phyloP scores from a whole-genome alignment of 35 echinoderm and acorn worm species.

The Strongylocentrotus purpuratus region DNA sequence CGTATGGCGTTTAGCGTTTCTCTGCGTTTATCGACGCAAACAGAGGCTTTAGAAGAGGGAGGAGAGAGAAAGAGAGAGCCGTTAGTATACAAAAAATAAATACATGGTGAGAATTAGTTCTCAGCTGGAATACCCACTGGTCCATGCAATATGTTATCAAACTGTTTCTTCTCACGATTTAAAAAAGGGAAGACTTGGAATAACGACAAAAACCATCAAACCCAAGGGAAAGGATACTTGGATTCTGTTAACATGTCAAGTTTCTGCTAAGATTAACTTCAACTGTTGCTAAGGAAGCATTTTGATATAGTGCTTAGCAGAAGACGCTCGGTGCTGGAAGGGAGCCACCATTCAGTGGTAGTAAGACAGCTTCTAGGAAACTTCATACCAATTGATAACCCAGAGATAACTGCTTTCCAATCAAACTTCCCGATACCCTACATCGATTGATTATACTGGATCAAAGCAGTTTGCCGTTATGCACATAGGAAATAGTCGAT shows the following conservation, averaged over 20 bases:
- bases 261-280: background rate
- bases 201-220: background rate
- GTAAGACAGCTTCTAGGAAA: background rate
- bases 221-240: background rate
- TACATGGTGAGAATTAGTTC: background rate
- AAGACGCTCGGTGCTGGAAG: background rate
- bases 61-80: conserved; percentile 30
- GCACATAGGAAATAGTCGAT: background rate
- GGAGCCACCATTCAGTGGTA: background rate
- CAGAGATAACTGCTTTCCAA: background rate
- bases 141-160: background rate
- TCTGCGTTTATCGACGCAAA: background rate
- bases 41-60: background rate
- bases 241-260: background rate
- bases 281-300: conserved; percentile 1
- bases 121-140: background rate
- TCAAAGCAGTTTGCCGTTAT: background rate
- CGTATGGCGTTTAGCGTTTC: background rate
- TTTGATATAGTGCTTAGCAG: background rate
- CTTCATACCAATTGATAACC: background rate
- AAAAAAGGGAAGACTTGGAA: background rate
- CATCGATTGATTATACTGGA: background rate
- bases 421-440: background rate
- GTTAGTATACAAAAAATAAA: conserved; percentile 19
- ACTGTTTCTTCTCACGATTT: background rate